These are phyloP conservation scores for Camptogramma bilineatum DNA, from an alignment of 2,888 invertebrate genomes.

Conservation along the genomic window DNA sequence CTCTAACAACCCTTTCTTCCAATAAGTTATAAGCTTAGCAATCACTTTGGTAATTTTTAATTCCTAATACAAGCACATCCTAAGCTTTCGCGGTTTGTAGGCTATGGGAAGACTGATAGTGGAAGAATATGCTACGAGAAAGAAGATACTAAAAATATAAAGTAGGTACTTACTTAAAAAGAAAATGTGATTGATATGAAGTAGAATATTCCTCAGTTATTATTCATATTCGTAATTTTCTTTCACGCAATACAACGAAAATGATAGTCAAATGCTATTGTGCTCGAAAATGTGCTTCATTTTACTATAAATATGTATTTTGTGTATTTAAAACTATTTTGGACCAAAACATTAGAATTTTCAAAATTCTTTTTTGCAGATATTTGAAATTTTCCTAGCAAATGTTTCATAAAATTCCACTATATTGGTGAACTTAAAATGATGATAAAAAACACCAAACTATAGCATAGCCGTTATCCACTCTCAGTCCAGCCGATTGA, in stretches of 20 bases:
- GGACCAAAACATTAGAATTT: not conserved
- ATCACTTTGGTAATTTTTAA: conserved; percentile 30
- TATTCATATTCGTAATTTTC: not conserved
- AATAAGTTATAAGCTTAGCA: conserved; percentile 15
- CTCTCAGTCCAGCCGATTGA: conserved; percentile 6
- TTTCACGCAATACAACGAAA: not conserved
- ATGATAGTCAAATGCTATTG: not conserved
- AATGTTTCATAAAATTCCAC: too few species aligned
- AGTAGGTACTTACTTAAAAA: not conserved
- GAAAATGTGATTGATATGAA: not conserved
- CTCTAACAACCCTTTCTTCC: conserved; percentile 8
- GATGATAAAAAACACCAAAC: not conserved
- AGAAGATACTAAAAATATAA: not conserved
- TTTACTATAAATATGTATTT: not conserved
- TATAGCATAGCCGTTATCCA: conserved; percentile 18
- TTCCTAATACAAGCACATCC: conserved; percentile 15
- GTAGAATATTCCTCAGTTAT: not conserved
- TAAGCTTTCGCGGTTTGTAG: not conserved
- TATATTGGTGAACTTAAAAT: not conserved
- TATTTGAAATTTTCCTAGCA: too few species aligned
- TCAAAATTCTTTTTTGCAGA: too few species aligned
- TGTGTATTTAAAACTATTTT: not conserved
- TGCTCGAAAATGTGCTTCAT: not conserved
- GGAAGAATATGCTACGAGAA: conserved; percentile 18
- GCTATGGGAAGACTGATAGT: conserved; percentile 12